These are phyloP conservation scores for Halesus radiatus DNA, from an alignment of 1,140 invertebrate genomes.

Conservation along the genomic window DNA sequence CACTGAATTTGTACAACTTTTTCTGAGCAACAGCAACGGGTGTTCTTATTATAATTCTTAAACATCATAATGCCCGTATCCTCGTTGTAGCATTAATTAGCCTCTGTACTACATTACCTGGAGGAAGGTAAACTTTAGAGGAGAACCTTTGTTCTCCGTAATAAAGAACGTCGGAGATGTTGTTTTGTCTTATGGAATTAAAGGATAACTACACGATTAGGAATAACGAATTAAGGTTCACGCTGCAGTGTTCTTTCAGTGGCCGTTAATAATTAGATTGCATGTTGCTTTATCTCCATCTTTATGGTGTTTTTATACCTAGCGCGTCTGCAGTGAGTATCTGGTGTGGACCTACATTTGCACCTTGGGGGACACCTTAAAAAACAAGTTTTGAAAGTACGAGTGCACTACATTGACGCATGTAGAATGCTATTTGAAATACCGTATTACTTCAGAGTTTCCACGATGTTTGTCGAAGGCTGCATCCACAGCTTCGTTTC, in stretches of 20 bases:
- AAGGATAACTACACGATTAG: background rate
- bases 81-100: slow-evolving; percentile 53
- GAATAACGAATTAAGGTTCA: slow-evolving; percentile 3
- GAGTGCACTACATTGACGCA: too few relatives aligned
- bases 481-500: too few relatives aligned
- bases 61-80: slow-evolving; percentile 29
- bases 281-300: too few relatives aligned
- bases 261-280: background rate
- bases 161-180: background rate
- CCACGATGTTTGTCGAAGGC: too few relatives aligned
- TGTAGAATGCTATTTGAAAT: too few relatives aligned
- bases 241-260: background rate
- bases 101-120: slow-evolving; percentile 43
- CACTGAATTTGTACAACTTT: too few relatives aligned
- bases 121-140: slow-evolving; percentile 26
- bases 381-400: too few relatives aligned
- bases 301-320: too few relatives aligned
- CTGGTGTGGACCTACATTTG: too few relatives aligned
- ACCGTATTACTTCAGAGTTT: too few relatives aligned
- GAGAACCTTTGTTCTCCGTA: slow-evolving; percentile 6
- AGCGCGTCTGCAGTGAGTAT: too few relatives aligned
- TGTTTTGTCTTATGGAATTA: slow-evolving; percentile 16
- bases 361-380: too few relatives aligned
- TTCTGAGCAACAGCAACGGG: background rate
- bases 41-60: slow-evolving; percentile 17